phyloP scores from a whole-genome alignment of 2,888 invertebrate species.

The Nineta flava region DNA sequence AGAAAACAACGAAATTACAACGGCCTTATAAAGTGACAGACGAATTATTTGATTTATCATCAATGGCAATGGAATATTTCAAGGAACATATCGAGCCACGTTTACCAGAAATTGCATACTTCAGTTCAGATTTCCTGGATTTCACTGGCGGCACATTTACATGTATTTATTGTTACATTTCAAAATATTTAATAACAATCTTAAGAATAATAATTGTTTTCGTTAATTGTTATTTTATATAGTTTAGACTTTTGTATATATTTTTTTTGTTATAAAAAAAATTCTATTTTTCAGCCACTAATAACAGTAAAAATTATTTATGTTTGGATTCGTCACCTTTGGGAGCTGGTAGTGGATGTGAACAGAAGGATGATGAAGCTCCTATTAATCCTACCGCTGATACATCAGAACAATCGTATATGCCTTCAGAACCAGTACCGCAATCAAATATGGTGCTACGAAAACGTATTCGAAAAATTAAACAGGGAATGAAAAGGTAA shows the following conservation, averaged over 20 bases:
- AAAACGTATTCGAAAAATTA: constrained; percentile 73
- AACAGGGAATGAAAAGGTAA: constrained; percentile 72
- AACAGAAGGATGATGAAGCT: constrained; percentile 32
- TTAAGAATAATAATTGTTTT: background rate
- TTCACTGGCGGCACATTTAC: constrained; percentile 52
- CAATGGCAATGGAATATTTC: constrained; percentile 97
- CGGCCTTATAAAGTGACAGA: constrained; percentile 87
- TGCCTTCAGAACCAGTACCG: constrained; percentile 42
- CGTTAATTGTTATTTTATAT: background rate
- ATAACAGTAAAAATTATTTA: constrained; percentile 38
- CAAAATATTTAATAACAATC: background rate
- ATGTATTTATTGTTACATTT: constrained; percentile 29
- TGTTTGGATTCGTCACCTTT: constrained; percentile 42
- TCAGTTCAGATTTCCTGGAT: constrained; percentile 71
- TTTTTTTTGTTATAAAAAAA: background rate
- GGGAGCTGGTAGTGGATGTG: constrained; percentile 32
- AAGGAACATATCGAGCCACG: constrained; percentile 85
- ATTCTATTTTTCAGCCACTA: constrained; percentile 29
- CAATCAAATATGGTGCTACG: constrained; percentile 76
- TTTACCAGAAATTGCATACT: constrained; percentile 76
- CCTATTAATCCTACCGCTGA: constrained; percentile 32
- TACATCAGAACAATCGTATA: constrained; percentile 25
- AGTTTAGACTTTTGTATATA: background rate
- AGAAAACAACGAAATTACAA: constrained; percentile 63
- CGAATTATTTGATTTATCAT: constrained; percentile 84